A percentile compares a stretch with the other conserved stretches of the same genome.
Conservation (phyloP, 2,888 invertebrate species). For the Synanthedon andrenaeformis region DNA sequence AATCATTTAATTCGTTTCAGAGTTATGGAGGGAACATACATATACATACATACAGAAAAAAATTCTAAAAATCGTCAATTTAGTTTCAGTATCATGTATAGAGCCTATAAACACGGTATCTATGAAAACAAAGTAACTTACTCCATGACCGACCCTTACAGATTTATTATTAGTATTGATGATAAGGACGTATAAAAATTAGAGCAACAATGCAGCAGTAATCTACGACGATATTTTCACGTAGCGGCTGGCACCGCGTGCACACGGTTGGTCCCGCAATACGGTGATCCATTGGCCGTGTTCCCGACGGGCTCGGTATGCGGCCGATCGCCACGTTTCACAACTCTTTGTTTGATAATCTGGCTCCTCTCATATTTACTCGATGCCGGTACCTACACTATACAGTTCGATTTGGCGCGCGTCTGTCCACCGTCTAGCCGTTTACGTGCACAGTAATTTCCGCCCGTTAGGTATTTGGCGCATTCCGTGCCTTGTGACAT, state of each 20-base stretch:
- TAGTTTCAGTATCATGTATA: too few relatives aligned
- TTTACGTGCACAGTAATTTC: slow-evolving; percentile 54
- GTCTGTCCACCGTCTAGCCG: slow-evolving; percentile 64
- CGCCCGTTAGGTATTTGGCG: slow-evolving; percentile 42
- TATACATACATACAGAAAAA: too few relatives aligned
- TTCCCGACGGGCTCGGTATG: slow-evolving; percentile 49
- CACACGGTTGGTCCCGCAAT: slow-evolving; percentile 7
- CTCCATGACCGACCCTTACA: too few relatives aligned
- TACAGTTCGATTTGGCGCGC: slow-evolving; percentile 35
- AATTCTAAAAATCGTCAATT: too few relatives aligned
- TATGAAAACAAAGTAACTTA: too few relatives aligned
- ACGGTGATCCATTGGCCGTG: slow-evolving; percentile 51
- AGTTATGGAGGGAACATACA: too few relatives aligned
- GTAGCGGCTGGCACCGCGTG: slow-evolving; percentile 19
- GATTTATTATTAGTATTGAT: too few relatives aligned
- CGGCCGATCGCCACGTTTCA: slow-evolving; percentile 52
- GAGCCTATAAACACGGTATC: too few relatives aligned
- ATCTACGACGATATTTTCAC: slow-evolving; percentile 34
- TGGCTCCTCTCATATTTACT: slow-evolving; percentile 47
- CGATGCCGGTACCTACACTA: slow-evolving; percentile 17
- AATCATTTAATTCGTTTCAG: too few relatives aligned
- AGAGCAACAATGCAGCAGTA: background rate
- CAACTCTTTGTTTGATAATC: slow-evolving; percentile 56
- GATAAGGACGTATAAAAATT: too few relatives aligned
- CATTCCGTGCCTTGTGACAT: slow-evolving; percentile 23